Conservation (phyloP, 2,113 vertebrate genomes). For the Bubalus kerabau region DNA sequence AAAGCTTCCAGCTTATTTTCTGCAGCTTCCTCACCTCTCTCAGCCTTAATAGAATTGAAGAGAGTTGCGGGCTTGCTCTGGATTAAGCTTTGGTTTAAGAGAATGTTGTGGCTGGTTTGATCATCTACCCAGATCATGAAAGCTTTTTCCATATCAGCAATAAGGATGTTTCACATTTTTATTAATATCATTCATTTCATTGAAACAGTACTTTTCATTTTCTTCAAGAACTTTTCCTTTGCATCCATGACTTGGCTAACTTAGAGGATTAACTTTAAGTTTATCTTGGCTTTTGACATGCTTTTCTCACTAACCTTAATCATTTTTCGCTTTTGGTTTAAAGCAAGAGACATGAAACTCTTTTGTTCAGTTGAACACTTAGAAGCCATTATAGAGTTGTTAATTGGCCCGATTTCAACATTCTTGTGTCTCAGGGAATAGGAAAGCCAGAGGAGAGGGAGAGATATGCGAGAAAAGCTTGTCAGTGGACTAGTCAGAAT, state of each 20-base stretch:
- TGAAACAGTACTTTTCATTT: background rate
- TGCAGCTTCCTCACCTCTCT: background rate
- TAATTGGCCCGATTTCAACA: background rate
- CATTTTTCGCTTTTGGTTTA: background rate
- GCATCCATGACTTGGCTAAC: background rate
- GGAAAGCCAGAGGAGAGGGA: background rate
- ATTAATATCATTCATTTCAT: background rate
- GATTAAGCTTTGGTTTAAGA: background rate
- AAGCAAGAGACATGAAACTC: background rate
- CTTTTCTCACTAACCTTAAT: background rate
- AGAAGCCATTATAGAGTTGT: background rate
- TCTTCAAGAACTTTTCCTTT: background rate
- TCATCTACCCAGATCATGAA: background rate
- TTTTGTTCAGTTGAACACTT: background rate
- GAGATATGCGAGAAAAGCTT: background rate
- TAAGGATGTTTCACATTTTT: background rate
- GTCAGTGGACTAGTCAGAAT: background rate
- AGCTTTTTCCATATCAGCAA: background rate
- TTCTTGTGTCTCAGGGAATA: background rate
- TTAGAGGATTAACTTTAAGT: background rate
- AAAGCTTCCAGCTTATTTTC: background rate
- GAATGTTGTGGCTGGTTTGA: background rate
- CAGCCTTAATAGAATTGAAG: background rate
- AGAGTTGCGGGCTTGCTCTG: background rate
- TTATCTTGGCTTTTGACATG: background rate